Evolutionary conservation across 2,113 vertebrate genomes (phyloP), one percentile per base, ranked within the genome.

Genomic region (Myotis davidii): DNA sequence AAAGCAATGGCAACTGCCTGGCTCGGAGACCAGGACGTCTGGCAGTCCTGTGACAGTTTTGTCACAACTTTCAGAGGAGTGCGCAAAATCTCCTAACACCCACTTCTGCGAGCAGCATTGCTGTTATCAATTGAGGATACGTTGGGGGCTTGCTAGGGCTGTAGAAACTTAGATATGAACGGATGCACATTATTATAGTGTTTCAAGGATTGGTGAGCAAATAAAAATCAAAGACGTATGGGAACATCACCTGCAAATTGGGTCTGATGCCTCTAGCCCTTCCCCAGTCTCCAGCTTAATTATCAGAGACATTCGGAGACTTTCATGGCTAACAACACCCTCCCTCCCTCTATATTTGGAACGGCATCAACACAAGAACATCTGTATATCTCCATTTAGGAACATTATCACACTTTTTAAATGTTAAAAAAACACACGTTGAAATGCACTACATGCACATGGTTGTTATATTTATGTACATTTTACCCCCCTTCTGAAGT

Each of bases 301-400:
- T 74, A 74, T 74, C 23, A 54, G 34, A 69, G 77, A 77, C 85
- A n/a, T 59, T 74, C 42, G 85, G 54, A 77, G 29, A 29, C 32
- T 59, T 18, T 18, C 32, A 10, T 5, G 9, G 50, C 3, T 34
- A n/a, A 81, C 12, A 50, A 0, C 34, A 6, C 7, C 25, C 25
- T 32, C 0, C 94, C 9, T 65, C 64, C 25, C 56, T 85, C 42
- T 91, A 0, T 54, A 25, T 88, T 42, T 87, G 48, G 50, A 91
- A 56, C 94, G 81, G 84, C 70, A 90, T 94, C 91, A 89, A 42
- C 32, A 48, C n/a, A 67, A 64, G 76, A 93, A 95, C 70, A 94
- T 94, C 94, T 96, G 95, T 67, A 25, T 93, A 72, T 23, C n/a
- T 61, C 65, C 94, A 77, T 90, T 97, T 86, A 88, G 92, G 76